Percentiles rank a stretch among this genome's conserved stretches.
Evolutionary conservation across 2,113 vertebrate genomes (phyloP).

Genomic region (Datnioides undecimradiatus): DNA sequence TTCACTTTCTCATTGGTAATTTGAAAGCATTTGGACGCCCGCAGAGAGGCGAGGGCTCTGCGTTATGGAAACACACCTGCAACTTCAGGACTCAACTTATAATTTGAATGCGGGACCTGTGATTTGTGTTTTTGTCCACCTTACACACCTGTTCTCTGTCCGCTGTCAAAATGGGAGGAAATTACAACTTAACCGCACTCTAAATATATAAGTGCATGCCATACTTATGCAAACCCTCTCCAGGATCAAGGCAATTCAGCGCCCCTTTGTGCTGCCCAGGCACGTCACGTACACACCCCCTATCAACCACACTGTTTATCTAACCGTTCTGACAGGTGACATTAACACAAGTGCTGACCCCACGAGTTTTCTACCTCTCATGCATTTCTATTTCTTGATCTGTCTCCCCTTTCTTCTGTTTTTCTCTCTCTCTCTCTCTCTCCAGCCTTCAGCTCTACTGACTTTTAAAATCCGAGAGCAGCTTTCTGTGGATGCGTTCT

Average conservation of each 20-base stretch:
- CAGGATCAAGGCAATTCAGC: background rate
- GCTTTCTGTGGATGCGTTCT: background rate
- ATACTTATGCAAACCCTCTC: background rate
- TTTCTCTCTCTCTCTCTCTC: background rate
- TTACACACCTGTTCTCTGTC: background rate
- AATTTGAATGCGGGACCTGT: background rate
- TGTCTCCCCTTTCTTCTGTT: background rate
- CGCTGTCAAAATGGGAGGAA: background rate
- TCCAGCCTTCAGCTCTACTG: background rate
- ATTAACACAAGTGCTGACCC: slow-evolving; percentile 50
- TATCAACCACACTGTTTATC: slow-evolving; percentile 12
- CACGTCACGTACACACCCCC: background rate
- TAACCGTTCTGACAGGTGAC: slow-evolving; percentile 47
- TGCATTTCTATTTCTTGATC: slow-evolving; percentile 9
- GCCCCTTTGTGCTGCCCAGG: slow-evolving; percentile 13
- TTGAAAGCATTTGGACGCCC: background rate
- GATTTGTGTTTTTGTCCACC: background rate
- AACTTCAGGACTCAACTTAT: background rate
- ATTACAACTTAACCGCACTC: background rate
- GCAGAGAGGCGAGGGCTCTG: background rate
- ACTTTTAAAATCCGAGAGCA: background rate
- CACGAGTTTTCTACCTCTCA: slow-evolving; percentile 3
- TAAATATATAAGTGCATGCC: background rate
- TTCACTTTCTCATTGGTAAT: background rate
- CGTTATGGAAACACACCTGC: background rate